phyloP scores from a whole-genome alignment of 35 echinoderm and acorn worm species.

The Lytechinus variegatus region DNA sequence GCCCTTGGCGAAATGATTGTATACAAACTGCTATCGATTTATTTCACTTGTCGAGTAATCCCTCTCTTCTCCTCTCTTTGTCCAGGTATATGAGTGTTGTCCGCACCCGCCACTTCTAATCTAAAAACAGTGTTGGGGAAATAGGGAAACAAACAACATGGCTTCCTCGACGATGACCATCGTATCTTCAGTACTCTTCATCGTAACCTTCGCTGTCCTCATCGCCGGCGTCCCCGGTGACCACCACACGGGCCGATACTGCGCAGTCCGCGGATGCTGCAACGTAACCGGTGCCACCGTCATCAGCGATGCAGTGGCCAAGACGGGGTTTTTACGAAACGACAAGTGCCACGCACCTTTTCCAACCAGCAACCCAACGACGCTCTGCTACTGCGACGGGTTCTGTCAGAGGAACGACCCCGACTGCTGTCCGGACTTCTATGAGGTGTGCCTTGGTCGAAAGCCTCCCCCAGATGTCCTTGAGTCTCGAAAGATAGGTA shows the following conservation, averaged over 20 bases:
- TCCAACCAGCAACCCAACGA: constrained; percentile 40
- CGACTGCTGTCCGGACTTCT: constrained; percentile 73
- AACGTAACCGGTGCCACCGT: background rate
- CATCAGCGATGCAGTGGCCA: background rate
- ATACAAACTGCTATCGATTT: background rate
- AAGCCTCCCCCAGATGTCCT: constrained; percentile 7
- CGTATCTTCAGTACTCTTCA: background rate
- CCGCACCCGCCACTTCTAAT: background rate
- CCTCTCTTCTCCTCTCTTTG: background rate
- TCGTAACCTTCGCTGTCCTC: constrained; percentile 7
- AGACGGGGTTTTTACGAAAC: background rate
- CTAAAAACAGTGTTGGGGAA: background rate
- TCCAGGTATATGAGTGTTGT: background rate
- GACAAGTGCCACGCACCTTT: constrained; percentile 62
- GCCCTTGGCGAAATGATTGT: background rate
- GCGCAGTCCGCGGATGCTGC: constrained; percentile 45
- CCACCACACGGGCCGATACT: constrained; percentile 41
- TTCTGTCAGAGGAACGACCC: constrained; percentile 58
- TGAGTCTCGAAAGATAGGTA: background rate
- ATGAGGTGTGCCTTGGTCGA: constrained; percentile 34
- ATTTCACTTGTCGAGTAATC: background rate
- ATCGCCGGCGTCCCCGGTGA: background rate
- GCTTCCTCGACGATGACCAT: background rate
- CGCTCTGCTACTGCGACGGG: constrained; percentile 59
- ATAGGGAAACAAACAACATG: background rate